Percentiles rank a stretch among this genome's conserved stretches.
phyloP scores from a whole-genome alignment of 37 sponge, comb jelly and placozoan species.

The Bolinopsis microptera region DNA sequence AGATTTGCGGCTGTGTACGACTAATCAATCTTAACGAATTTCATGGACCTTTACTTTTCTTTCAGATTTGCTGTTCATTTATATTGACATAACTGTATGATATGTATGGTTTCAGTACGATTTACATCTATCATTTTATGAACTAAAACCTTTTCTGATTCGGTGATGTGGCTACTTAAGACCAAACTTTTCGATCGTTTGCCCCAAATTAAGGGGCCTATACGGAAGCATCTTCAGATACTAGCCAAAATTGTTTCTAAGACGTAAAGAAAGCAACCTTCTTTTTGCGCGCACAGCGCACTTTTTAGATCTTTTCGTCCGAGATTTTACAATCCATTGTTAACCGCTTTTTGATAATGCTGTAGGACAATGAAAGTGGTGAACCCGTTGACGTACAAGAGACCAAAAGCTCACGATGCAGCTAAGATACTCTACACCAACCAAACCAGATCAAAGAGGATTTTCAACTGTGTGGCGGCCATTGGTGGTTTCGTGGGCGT shows the following conservation, averaged over 20 bases:
- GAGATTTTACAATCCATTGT: no score
- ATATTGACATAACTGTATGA: not conserved
- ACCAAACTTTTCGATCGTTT: no score
- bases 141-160: no score
- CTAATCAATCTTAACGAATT: not conserved
- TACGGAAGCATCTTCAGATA: not conserved
- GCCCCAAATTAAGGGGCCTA: no score
- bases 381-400: not conserved
- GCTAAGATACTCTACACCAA: constrained; percentile 4
- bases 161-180: no score
- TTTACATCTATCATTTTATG: not conserved
- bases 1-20: not conserved
- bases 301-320: no score
- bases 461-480: not conserved
- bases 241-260: not conserved
- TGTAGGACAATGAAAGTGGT: not conserved
- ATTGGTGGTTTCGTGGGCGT: not conserved
- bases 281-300: not conserved
- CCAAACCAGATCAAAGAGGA: not conserved
- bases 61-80: not conserved
- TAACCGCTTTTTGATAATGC: no score
- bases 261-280: not conserved
- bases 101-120: not conserved
- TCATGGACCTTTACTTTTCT: not conserved
- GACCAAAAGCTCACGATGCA: constrained; percentile 18